phyloP scores from a whole-genome alignment of 2,113 vertebrate genomes.

The Macquaria ambigua region DNA sequence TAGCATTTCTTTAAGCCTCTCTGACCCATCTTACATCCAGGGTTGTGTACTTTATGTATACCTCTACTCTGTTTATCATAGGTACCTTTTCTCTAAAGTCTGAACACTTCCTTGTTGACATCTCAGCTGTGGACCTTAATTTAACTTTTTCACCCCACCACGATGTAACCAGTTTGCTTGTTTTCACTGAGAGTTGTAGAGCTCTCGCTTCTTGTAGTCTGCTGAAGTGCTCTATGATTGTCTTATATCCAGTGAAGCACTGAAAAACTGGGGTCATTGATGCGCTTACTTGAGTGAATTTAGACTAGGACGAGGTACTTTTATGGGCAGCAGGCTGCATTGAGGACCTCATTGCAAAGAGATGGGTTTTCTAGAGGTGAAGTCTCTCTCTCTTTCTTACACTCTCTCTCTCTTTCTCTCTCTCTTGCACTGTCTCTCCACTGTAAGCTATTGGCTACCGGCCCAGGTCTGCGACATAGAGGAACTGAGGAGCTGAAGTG shows the following conservation, averaged over 20 bases:
- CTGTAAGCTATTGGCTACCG: conserved; percentile 71
- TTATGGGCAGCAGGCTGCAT: conserved; percentile 32
- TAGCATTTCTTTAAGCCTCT: background rate
- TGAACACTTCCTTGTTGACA: background rate
- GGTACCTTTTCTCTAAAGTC: background rate
- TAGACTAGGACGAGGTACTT: conserved; percentile 42
- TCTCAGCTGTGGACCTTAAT: background rate
- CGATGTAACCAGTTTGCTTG: background rate
- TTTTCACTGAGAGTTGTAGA: conserved; percentile 20
- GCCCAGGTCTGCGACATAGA: conserved; percentile 70
- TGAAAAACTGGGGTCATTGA: conserved; percentile 47
- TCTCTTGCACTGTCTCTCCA: conserved; percentile 16
- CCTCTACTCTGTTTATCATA: background rate
- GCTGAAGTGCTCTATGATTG: conserved; percentile 42
- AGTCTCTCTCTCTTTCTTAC: background rate
- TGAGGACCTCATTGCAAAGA: conserved; percentile 51
- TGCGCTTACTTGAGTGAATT: conserved; percentile 61
- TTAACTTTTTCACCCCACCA: background rate
- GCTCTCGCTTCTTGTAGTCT: conserved; percentile 14
- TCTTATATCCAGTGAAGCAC: conserved; percentile 25
- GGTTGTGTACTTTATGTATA: background rate
- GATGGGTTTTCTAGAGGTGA: conserved; percentile 53
- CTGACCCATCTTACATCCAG: background rate
- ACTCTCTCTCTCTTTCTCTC: conserved; percentile 4
- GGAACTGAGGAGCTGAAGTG: conserved; percentile 77